Percentiles rank a stretch among this genome's conserved stretches.
These are phyloP conservation scores for Mormyrus lacerda DNA, from an alignment of 2,113 vertebrate genomes.

Conservation along the genomic window DNA sequence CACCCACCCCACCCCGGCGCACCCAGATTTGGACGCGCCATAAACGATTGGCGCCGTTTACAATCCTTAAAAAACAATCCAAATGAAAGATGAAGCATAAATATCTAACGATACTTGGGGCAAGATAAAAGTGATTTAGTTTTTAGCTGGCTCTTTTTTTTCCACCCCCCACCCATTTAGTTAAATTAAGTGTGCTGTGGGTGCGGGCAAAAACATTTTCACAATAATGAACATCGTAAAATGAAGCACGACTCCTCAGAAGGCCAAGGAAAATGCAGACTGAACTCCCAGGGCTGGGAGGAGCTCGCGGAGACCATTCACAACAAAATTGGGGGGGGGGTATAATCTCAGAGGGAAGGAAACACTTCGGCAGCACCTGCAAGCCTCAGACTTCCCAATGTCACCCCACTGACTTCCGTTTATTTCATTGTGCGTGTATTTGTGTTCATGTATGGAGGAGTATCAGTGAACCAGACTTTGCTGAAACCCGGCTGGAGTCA, in stretches of 20 bases:
- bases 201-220: not conserved
- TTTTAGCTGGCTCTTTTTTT: not conserved
- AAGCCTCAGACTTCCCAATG: not conserved
- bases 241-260: not conserved
- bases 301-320: not conserved
- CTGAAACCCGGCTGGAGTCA: not conserved
- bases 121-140: not conserved
- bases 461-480: not conserved
- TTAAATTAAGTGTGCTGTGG: not conserved
- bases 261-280: not conserved
- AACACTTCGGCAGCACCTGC: not conserved
- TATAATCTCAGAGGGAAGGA: constrained; percentile 3
- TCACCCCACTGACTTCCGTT: not conserved
- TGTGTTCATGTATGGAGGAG: not conserved
- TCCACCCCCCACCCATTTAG: not conserved
- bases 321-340: not conserved
- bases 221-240: not conserved
- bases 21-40: not conserved
- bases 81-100: not conserved
- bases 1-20: not conserved
- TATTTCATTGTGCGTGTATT: not conserved
- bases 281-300: not conserved
- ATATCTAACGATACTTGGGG: not conserved
- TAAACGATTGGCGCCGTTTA: not conserved
- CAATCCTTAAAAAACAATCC: not conserved